Evolutionary conservation across 2,888 invertebrate species (phyloP).

Genomic region (Entomobrya multifasciata): DNA sequence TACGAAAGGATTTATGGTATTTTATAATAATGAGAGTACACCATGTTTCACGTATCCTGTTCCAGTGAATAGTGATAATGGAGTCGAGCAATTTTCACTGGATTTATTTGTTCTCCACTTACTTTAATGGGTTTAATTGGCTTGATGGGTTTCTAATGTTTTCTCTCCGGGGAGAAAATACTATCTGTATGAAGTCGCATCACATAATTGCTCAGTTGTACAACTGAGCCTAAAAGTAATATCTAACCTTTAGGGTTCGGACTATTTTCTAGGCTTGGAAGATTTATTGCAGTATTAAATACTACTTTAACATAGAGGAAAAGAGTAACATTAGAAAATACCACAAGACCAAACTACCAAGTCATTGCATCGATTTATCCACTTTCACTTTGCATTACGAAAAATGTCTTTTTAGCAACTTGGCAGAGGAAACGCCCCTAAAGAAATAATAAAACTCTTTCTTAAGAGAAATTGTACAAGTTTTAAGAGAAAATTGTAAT

Average conservation of each 20-base stretch:
- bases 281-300: too few relatives aligned
- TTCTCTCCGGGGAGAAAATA: neutral
- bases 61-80: constrained; percentile 12
- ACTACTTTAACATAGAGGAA: too few relatives aligned
- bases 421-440: neutral
- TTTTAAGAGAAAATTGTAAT: constrained; percentile 30
- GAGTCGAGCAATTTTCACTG: constrained; percentile 35
- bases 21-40: neutral
- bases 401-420: neutral
- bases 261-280: neutral
- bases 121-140: constrained; percentile 65
- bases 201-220: too few relatives aligned
- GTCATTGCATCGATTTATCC: neutral
- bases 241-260: too few relatives aligned
- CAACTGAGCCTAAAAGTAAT: too few relatives aligned
- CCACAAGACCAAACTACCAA: neutral
- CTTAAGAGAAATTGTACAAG: constrained; percentile 9
- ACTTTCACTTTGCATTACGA: constrained; percentile 17
- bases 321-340: neutral
- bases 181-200: neutral
- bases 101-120: constrained; percentile 67
- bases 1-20: neutral
- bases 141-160: constrained; percentile 66
- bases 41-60: neutral
- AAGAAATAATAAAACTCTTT: neutral